These are phyloP conservation scores for Mechanitis messenoides DNA, from an alignment of 2,888 invertebrate species.

Conservation along the genomic window DNA sequence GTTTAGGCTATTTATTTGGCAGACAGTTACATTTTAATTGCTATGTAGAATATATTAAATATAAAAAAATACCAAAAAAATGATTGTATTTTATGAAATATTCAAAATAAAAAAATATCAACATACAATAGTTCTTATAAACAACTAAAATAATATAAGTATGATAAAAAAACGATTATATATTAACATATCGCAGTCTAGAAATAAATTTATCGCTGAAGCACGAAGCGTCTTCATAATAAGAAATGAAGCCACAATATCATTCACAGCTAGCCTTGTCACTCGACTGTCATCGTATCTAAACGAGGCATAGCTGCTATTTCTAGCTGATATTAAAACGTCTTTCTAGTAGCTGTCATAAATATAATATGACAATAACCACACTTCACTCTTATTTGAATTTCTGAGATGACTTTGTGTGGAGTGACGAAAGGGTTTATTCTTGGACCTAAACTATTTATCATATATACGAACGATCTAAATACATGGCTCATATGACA, in stretches of 20 bases:
- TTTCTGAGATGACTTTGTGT: constrained; percentile 38
- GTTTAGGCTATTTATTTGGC: constrained; percentile 11
- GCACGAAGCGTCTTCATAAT: constrained; percentile 2
- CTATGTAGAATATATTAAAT: too few relatives aligned
- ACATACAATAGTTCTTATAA: too few relatives aligned
- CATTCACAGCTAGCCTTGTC: constrained; percentile 19
- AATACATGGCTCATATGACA: neutral
- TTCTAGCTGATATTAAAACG: constrained; percentile 39
- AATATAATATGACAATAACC: constrained; percentile 61
- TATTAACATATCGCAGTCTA: too few relatives aligned
- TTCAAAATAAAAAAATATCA: too few relatives aligned
- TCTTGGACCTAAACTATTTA: constrained; percentile 16
- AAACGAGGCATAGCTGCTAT: constrained; percentile 23
- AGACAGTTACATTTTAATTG: too few relatives aligned
- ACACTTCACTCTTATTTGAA: constrained; percentile 44
- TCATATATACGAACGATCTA: constrained; percentile 14
- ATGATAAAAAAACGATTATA: too few relatives aligned
- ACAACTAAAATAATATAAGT: too few relatives aligned
- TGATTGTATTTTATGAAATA: too few relatives aligned
- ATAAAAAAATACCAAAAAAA: too few relatives aligned
- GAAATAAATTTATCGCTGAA: too few relatives aligned
- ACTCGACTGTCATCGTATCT: constrained; percentile 28
- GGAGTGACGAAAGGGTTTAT: constrained; percentile 22
- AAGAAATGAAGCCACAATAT: constrained; percentile 8
- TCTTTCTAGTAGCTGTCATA: constrained; percentile 46